Evolutionary conservation across 2,113 vertebrate species (phyloP).

Genomic region (Dicerorhinus sumatrensis): DNA sequence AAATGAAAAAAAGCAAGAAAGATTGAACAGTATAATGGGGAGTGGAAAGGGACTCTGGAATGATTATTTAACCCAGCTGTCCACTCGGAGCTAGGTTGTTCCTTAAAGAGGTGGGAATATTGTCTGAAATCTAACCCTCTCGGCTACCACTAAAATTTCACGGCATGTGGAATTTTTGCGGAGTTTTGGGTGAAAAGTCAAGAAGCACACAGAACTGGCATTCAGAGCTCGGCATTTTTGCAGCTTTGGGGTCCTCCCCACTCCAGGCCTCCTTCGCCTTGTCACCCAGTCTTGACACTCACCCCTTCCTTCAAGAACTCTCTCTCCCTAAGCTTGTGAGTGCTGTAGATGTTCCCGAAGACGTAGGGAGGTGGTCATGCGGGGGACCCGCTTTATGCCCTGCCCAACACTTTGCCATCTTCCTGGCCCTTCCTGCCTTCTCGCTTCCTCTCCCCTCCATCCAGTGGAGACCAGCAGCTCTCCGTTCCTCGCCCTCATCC

Average conservation of each 20-base stretch:
- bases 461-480: not conserved
- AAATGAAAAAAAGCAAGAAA: not conserved
- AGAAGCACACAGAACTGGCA: not conserved
- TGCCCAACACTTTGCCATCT: rapidly evolving
- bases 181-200: not conserved
- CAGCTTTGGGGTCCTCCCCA: not conserved
- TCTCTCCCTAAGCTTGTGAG: rapidly evolving
- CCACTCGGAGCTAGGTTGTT: not conserved
- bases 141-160: rapidly evolving
- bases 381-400: too few relatives aligned
- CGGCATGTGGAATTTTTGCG: not conserved
- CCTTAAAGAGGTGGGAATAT: not conserved
- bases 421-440: not conserved
- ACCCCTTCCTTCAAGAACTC: not conserved
- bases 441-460: not conserved
- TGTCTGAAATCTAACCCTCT: not conserved
- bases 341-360: too few relatives aligned
- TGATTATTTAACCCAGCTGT: rapidly evolving
- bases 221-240: not conserved
- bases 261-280: not conserved
- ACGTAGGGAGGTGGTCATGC: rapidly evolving
- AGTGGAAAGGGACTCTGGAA: not conserved
- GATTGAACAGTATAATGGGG: not conserved
- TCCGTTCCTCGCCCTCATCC: too few relatives aligned
- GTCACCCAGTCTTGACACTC: not conserved